Conservation (phyloP, 2,888 invertebrate species). For the Lepidochrysops patricia region DNA sequence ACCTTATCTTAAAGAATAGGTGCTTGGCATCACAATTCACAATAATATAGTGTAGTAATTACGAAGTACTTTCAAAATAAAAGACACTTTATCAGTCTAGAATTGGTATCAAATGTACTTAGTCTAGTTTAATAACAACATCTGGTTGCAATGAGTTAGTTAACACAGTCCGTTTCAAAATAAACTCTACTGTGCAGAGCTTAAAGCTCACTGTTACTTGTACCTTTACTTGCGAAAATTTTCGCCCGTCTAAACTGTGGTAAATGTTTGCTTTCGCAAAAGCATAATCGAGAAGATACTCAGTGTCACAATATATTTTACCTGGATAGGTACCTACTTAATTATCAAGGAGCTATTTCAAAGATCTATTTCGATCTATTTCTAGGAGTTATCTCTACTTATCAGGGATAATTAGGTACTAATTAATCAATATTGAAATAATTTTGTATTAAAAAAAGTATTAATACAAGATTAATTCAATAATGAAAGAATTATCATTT, state of each 20-base stretch:
- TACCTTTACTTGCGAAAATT: background rate
- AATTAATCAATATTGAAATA: too few species aligned
- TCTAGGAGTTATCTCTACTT: too few species aligned
- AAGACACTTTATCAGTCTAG: background rate
- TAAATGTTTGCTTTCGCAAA: background rate
- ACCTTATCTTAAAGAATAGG: too few species aligned
- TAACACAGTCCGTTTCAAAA: background rate
- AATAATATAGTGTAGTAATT: background rate
- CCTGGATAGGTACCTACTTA: background rate
- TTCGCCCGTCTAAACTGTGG: background rate
- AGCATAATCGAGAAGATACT: background rate
- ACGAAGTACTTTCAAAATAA: background rate
- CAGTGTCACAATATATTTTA: background rate
- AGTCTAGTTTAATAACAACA: background rate
- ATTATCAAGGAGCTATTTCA: background rate
- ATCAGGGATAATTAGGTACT: too few species aligned
- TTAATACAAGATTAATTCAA: too few species aligned
- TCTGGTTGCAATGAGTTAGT: slow-evolving; percentile 7
- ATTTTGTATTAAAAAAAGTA: too few species aligned
- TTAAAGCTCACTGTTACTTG: background rate
- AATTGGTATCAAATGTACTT: background rate
- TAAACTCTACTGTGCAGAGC: background rate
- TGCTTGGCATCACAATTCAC: background rate
- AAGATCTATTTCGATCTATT: too few species aligned
- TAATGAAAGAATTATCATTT: too few species aligned